Percentiles rank a stretch among this genome's conserved stretches.
Conservation (phyloP, 2,797 vertebrate genomes). For the Heteromormyrus szaboi region DNA sequence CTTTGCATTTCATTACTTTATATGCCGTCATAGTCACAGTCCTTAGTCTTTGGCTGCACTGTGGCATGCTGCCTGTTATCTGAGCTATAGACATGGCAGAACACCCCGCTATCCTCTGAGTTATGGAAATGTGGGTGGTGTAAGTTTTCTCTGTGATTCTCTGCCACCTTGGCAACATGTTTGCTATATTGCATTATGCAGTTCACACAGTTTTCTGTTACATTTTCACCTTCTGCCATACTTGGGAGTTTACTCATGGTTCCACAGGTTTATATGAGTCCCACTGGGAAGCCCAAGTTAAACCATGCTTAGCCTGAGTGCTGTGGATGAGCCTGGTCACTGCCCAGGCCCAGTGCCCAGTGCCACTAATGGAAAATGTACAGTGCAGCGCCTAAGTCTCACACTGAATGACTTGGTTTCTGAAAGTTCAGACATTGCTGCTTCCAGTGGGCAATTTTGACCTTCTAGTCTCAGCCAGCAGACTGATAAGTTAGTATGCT, state of each 20-base stretch:
- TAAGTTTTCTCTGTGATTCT: background rate
- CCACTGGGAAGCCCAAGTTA: background rate
- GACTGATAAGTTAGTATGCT: background rate
- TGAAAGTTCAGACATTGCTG: background rate
- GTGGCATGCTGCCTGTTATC: background rate
- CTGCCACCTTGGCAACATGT: background rate
- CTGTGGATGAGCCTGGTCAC: background rate
- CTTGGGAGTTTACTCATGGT: background rate
- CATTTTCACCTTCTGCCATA: background rate
- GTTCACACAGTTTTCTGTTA: constrained; percentile 1
- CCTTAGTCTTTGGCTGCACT: background rate
- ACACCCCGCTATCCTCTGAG: background rate
- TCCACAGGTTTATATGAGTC: background rate
- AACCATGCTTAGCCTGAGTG: background rate
- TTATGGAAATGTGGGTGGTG: background rate
- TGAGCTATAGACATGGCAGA: background rate
- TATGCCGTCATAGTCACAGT: background rate
- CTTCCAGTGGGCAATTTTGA: background rate
- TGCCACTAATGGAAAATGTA: background rate
- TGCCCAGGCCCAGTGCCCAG: background rate
- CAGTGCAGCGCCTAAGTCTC: too few relatives aligned
- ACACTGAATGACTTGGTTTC: background rate
- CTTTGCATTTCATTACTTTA: background rate
- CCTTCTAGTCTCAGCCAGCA: background rate
- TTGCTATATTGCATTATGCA: background rate